These are phyloP conservation scores for Pantelozetes paolii DNA, from an alignment of 2,888 invertebrate species.

Conservation along the genomic window DNA sequence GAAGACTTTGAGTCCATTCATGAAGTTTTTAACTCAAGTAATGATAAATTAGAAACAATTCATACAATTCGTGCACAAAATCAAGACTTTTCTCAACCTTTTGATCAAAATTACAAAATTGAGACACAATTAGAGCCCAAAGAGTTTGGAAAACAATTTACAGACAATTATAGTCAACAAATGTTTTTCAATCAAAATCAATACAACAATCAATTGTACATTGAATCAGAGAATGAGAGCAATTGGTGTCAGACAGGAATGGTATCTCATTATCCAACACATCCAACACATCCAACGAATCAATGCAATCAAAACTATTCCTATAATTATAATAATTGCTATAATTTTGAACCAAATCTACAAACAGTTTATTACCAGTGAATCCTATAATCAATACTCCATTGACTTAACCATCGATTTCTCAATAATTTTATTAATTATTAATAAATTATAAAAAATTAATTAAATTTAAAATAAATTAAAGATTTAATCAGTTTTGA, in stretches of 20 bases:
- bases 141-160: too few relatives aligned
- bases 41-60: too few relatives aligned
- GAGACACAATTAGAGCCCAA: too few relatives aligned
- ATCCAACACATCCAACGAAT: not conserved
- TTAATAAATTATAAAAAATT: not conserved
- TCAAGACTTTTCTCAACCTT: too few relatives aligned
- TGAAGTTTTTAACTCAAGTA: too few relatives aligned
- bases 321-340: not conserved
- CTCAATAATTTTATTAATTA: not conserved
- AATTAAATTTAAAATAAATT: not conserved
- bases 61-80: too few relatives aligned
- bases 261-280: not conserved
- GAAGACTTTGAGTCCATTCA: too few relatives aligned
- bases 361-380: slow-evolving; percentile 4
- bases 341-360: slow-evolving; percentile 1
- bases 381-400: not conserved
- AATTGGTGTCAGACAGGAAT: not conserved
- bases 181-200: not conserved
- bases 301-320: not conserved
- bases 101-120: too few relatives aligned
- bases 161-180: not conserved
- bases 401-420: not conserved
- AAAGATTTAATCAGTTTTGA: not conserved
- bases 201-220: not conserved
- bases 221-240: not conserved